phyloP scores from a whole-genome alignment of 2,888 invertebrate genomes.

The Penaeus monodon region DNA sequence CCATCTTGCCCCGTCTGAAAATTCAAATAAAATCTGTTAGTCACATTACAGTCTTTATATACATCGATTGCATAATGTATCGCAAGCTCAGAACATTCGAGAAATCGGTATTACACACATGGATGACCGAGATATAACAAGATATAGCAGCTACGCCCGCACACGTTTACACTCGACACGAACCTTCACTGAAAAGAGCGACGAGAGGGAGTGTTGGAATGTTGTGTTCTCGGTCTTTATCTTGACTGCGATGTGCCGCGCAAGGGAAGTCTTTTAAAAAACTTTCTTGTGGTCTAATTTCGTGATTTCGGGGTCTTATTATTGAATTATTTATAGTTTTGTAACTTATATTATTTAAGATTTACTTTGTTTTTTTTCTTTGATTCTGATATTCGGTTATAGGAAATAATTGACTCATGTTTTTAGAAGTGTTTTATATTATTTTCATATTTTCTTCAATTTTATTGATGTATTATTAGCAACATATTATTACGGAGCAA shows the following conservation, averaged over 20 bases:
- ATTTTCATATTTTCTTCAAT: not conserved
- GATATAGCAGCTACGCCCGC: not conserved
- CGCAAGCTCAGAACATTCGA: not conserved
- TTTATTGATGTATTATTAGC: not conserved
- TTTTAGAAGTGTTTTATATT: not conserved
- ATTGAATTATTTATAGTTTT: no score
- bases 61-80: not conserved
- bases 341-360: no score
- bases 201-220: constrained; percentile 3
- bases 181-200: not conserved
- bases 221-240: constrained; percentile 5
- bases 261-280: no score
- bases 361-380: no score
- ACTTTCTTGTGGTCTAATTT: no score
- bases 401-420: no score
- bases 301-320: no score
- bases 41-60: not conserved
- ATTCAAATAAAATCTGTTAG: not conserved
- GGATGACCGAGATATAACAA: constrained; percentile 20
- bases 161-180: not conserved
- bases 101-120: not conserved
- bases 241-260: no score
- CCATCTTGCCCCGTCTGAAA: constrained; percentile 79
- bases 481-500: not conserved
- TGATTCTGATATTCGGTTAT: no score